Evolutionary conservation across 2,888 invertebrate species (phyloP).

Genomic region (Oscheius sp.): DNA sequence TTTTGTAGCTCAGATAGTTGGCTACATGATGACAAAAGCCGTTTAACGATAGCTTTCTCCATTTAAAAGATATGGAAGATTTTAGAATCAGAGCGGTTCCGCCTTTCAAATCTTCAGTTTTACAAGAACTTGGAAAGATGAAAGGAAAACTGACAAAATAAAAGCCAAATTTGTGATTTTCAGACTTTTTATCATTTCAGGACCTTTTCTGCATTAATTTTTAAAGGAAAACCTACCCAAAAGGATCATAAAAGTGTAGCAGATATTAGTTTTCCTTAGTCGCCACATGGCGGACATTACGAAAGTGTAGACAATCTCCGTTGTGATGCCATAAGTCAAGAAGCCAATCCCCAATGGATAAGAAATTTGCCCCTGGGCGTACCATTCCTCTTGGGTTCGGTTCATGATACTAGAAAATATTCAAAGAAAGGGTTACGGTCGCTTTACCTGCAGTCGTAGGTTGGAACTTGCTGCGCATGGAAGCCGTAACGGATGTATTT

Average conservation of each 20-base stretch:
- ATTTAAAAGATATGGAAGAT: too few species aligned
- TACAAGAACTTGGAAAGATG: too few species aligned
- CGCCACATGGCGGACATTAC: slow-evolving; percentile 2
- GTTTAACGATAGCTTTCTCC: too few species aligned
- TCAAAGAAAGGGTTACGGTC: not conserved
- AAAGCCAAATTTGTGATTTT: too few species aligned
- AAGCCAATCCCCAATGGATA: not conserved
- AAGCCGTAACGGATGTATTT: slow-evolving; percentile 2
- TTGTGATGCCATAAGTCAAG: slow-evolving; percentile 2
- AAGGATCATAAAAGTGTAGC: slow-evolving; percentile 27
- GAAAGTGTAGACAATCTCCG: slow-evolving; percentile 20
- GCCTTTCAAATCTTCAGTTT: too few species aligned
- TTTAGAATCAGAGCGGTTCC: too few species aligned
- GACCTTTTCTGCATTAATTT: too few species aligned
- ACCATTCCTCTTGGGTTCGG: not conserved
- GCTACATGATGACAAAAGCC: too few species aligned
- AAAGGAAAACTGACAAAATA: too few species aligned
- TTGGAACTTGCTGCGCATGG: not conserved
- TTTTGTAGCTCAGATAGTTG: too few species aligned
- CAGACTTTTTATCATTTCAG: too few species aligned
- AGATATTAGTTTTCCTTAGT: not conserved
- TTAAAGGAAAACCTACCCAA: slow-evolving; percentile 3
- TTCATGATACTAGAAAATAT: slow-evolving; percentile 1
- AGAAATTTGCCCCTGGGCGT: not conserved
- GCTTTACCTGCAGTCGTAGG: slow-evolving; percentile 15